Conservation (phyloP, 2,797 vertebrate genomes). For the Enteromius afrohamiltoni region DNA sequence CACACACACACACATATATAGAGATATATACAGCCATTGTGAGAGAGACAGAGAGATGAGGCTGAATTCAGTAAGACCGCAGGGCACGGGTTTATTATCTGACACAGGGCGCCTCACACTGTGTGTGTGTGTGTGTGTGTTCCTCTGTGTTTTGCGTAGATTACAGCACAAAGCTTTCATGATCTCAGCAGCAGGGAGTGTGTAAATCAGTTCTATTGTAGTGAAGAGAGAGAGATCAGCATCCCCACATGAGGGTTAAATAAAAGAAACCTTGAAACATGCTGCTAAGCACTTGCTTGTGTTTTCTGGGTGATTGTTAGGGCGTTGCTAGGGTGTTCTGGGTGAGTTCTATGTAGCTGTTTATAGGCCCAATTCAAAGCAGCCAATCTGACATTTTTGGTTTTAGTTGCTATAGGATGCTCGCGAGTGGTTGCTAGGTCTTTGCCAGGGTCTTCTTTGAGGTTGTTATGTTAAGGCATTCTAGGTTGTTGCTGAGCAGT, state of each 20-base stretch:
- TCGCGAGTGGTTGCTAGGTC: neutral
- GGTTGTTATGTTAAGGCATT: neutral
- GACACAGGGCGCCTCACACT: conserved; percentile 34
- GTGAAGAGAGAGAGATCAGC: conserved; percentile 28
- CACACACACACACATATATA: conserved; percentile 14
- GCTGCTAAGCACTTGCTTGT: neutral
- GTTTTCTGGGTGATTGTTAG: neutral
- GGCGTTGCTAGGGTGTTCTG: neutral
- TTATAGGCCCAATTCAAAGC: neutral
- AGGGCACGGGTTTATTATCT: conserved; percentile 55
- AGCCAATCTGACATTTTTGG: neutral
- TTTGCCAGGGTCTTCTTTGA: neutral
- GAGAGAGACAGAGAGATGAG: conserved; percentile 28
- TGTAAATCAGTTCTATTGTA: conserved; percentile 36
- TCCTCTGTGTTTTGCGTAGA: conserved; percentile 20
- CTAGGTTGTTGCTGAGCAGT: too few relatives aligned
- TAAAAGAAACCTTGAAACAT: neutral
- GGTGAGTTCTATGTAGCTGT: neutral
- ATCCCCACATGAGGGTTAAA: conserved; percentile 20
- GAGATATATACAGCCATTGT: conserved; percentile 1
- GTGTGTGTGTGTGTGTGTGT: conserved; percentile 46
- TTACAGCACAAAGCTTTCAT: conserved; percentile 23
- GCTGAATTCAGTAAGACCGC: conserved; percentile 55
- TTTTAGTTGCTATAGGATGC: neutral
- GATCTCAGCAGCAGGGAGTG: conserved; percentile 45